Evolutionary conservation across 2,797 vertebrate genomes (phyloP).

Genomic region (Ciconia nigra): DNA sequence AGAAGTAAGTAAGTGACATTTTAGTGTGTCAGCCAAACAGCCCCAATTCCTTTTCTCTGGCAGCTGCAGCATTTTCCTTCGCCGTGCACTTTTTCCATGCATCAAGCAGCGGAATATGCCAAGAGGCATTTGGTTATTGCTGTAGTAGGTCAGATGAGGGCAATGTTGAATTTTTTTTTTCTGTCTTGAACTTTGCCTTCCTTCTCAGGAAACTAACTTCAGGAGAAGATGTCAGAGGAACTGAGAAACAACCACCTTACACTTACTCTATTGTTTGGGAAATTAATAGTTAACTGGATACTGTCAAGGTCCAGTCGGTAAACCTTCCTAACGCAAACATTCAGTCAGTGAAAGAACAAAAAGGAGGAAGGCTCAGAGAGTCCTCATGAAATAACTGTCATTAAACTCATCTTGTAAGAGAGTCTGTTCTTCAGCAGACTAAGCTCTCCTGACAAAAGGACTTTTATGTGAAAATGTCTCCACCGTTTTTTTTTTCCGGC

Average conservation of each 20-base stretch:
- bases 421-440: background rate
- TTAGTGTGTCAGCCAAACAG: background rate
- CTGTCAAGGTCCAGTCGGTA: background rate
- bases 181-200: background rate
- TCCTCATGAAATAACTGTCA: background rate
- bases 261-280: background rate
- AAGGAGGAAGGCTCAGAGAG: background rate
- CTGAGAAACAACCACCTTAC: background rate
- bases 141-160: background rate
- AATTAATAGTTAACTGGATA: background rate
- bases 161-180: background rate
- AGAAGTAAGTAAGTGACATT: background rate
- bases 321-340: background rate
- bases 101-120: background rate
- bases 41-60: background rate
- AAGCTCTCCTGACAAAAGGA: slow-evolving; percentile 13
- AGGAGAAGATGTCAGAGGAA: background rate
- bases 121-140: background rate
- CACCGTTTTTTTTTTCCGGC: background rate
- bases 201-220: background rate
- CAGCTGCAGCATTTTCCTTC: background rate
- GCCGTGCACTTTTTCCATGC: background rate
- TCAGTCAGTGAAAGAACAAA: background rate
- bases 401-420: background rate
- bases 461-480: slow-evolving; percentile 13